These are phyloP conservation scores for Onchidella celtica DNA, from an alignment of 2,888 invertebrate genomes.

Conservation along the genomic window DNA sequence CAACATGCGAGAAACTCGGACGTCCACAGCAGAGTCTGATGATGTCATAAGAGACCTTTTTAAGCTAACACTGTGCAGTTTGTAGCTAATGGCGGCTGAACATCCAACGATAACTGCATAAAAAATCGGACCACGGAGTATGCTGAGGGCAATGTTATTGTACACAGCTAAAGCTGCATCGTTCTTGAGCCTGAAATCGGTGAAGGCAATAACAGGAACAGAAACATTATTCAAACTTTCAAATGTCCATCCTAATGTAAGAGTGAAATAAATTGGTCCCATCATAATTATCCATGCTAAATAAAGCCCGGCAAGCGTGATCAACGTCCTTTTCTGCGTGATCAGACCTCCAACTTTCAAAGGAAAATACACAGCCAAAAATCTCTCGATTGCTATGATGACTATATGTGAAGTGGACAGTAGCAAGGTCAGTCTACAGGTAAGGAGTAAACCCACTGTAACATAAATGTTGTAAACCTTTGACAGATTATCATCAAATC, in stretches of 20 bases:
- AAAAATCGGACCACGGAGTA: neutral
- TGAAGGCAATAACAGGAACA: neutral
- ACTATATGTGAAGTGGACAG: conserved; percentile 12
- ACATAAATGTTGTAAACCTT: neutral
- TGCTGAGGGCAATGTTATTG: neutral
- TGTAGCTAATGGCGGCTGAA: neutral
- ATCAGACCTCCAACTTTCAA: neutral
- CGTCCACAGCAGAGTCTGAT: neutral
- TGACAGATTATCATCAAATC: neutral
- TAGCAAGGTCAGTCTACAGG: neutral
- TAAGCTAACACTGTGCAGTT: neutral
- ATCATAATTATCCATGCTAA: neutral
- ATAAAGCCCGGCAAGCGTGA: neutral
- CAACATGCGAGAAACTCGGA: neutral
- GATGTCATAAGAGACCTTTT: neutral
- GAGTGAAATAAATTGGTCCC: neutral
- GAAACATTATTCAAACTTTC: neutral
- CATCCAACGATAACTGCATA: neutral
- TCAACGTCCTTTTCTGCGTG: neutral
- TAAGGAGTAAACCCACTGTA: neutral
- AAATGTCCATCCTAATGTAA: neutral
- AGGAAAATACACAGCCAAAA: conserved; percentile 16
- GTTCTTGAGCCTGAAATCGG: neutral
- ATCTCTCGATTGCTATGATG: conserved; percentile 5
- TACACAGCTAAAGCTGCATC: neutral